These are phyloP conservation scores for Hoplostethus mediterraneus DNA, from an alignment of 2,797 vertebrate genomes.

Conservation along the genomic window DNA sequence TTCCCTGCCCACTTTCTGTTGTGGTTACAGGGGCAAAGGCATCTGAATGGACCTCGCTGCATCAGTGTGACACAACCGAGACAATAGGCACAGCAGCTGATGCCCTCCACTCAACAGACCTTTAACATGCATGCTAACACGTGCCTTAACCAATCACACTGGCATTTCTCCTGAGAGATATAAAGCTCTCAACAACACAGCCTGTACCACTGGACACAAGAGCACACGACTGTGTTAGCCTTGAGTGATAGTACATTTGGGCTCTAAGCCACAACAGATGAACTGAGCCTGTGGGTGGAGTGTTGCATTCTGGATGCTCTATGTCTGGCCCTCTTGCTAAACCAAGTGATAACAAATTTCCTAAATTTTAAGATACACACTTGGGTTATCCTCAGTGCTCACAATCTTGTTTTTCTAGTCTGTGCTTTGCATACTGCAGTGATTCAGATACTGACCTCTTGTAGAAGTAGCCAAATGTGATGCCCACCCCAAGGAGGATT, in stretches of 20 bases:
- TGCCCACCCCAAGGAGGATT: constrained; percentile 84
- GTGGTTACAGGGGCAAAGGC: constrained; percentile 1
- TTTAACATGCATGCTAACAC: neutral
- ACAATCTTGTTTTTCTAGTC: neutral
- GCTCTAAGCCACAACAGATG: neutral
- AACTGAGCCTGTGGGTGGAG: neutral
- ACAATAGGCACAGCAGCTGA: constrained; percentile 45
- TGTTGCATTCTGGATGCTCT: neutral
- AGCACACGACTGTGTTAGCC: neutral
- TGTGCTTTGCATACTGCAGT: neutral
- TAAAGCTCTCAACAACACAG: neutral
- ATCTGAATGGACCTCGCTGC: constrained; percentile 9
- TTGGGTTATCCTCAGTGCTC: neutral
- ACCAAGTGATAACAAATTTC: neutral
- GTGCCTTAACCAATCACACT: neutral
- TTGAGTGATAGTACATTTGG: neutral
- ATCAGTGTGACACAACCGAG: constrained; percentile 20
- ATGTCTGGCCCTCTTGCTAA: neutral
- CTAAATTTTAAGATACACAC: neutral
- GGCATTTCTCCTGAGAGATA: neutral
- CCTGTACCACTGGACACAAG: constrained; percentile 9
- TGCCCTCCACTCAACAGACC: constrained; percentile 4
- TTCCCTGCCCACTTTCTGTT: constrained; percentile 11
- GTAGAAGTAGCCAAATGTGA: constrained; percentile 86
- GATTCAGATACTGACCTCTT: constrained; percentile 81